Conservation (phyloP, 2,888 invertebrate species). For the Melieria omissa region DNA sequence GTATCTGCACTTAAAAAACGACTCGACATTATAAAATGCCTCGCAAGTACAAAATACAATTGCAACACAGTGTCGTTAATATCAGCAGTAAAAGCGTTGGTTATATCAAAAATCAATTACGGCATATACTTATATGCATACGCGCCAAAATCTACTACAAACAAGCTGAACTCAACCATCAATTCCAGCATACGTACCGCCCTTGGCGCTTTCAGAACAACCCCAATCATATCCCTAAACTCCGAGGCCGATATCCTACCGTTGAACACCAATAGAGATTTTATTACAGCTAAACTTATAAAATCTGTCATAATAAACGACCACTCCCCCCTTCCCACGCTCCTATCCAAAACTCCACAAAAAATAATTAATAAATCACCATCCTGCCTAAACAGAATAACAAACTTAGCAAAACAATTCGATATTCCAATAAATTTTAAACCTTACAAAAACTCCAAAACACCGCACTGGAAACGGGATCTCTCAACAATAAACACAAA, state of each 20-base stretch:
- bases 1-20: no score
- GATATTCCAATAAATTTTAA: not conserved
- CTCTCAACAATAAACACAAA: not conserved
- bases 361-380: not conserved
- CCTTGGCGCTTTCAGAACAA: constrained; percentile 4
- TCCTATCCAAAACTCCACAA: not conserved
- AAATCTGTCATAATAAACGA: not conserved
- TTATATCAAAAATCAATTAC: not conserved
- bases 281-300: no score
- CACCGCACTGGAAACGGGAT: not conserved
- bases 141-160: not conserved
- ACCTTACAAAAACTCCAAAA: no score
- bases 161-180: not conserved
- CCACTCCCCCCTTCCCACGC: not conserved
- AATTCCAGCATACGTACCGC: constrained; percentile 1
- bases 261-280: not conserved
- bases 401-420: not conserved
- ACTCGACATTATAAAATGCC: no score
- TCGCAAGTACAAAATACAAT: not conserved
- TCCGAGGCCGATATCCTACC: not conserved
- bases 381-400: constrained; percentile 1
- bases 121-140: not conserved
- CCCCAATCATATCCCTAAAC: not conserved
- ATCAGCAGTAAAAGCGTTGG: not conserved
- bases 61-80: not conserved